Evolutionary conservation across 2,113 vertebrate species (phyloP), one percentile per base, ranked within the genome.

Genomic region (Petrocephalus microphthalmus): DNA sequence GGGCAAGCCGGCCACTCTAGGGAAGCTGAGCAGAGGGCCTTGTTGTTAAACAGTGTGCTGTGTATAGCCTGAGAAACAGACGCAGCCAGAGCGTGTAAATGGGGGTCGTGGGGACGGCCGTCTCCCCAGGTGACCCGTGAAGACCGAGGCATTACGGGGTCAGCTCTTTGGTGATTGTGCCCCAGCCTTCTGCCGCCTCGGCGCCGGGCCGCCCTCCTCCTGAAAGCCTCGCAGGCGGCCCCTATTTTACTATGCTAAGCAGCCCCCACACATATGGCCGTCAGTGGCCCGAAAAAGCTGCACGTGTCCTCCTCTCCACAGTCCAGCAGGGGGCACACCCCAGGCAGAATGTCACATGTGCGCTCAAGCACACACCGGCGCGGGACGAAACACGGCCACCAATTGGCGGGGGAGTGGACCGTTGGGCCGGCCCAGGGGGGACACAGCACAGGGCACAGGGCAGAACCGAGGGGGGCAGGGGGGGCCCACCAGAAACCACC

Each of bases 401-500:
- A 52, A 17, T 33, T 57, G 84, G 53, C 33, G 51, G 49, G 71
- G 19, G 88, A 51, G 88, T 0, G 5, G 10, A 7, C 83, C 29
- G 47, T 74, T 74, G 57, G 6, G 53, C 7, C 15, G 19, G 51
- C 45, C 71, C 37, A 15, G 7, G 20, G 7, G 88, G 88, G 88
- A 11, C 2, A 19, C 29, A 88, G 64, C 86, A 86, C 3, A 13
- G 83, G 85, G 49, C 7, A n/a, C 57, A 45, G 84, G 56, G 84
- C 37, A 82, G 67, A 87, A 88, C 85, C 8, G 88, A 89, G 0
- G 11, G 86, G 64, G 57, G 88, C 64, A 89, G 85, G 0, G 11
- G 86, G 64, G 57, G 88, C 64, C 88, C 84, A 83, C 78, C 81
- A 81, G 90, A 64, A 29, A 67, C 60, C 60, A n/a, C 60, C 60